Conservation (phyloP, 2,113 vertebrate genomes). For the Lagopus muta region DNA sequence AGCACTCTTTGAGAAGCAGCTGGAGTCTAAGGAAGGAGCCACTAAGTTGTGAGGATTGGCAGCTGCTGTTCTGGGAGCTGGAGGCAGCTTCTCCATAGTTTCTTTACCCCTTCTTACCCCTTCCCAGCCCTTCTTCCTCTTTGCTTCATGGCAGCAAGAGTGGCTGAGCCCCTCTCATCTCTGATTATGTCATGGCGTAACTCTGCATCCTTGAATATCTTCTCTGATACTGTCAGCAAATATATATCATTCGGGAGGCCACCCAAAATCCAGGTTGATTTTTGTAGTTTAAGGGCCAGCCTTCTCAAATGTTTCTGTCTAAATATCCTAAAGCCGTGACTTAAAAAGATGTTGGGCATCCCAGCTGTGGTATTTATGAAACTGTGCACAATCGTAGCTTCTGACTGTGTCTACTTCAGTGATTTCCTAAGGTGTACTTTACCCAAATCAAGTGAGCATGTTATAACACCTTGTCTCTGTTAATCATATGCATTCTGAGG, state of each 20-base stretch:
- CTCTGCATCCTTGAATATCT: background rate
- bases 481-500: background rate
- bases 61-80: background rate
- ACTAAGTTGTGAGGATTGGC: background rate
- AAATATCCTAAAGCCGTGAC: background rate
- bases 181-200: background rate
- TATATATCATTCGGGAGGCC: background rate
- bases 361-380: background rate
- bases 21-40: background rate
- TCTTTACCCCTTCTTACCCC: background rate
- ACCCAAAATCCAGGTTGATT: background rate
- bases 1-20: background rate
- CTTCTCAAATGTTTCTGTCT: background rate
- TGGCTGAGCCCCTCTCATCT: background rate
- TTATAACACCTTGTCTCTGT: background rate
- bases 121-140: background rate
- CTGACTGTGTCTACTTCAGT: background rate
- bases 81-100: background rate
- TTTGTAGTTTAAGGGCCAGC: background rate
- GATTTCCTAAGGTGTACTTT: background rate
- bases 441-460: background rate
- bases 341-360: accelerated
- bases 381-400: background rate
- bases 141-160: background rate
- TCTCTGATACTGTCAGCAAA: background rate